Evolutionary conservation across 2,113 vertebrate species (phyloP), one percentile per base, ranked within the genome.

Genomic region (Lasiurus borealis): DNA sequence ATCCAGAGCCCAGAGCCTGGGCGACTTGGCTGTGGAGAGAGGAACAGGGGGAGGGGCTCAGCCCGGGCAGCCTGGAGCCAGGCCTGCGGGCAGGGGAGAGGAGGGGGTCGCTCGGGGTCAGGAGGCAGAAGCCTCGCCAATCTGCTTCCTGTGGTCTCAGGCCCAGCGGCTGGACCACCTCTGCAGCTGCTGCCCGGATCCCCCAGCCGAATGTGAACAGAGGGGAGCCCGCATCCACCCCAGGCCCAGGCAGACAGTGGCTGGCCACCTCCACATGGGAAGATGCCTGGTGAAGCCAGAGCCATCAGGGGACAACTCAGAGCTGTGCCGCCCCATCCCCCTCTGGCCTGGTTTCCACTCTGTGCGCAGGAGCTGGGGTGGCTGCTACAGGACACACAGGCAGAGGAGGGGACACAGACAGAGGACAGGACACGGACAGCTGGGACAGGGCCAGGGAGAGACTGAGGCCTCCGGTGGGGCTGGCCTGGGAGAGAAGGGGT

Each of bases 331-430:
- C 71, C 96, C 96, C 76, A 27, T 92, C 81, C 84, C 0, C 21
- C 29, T 50, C 87, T 90, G 95, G 90, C 93, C 96, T 77, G 92
- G 68, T 97, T 95, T 86, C 64, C 59, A 50, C 92, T 66, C 85
- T 1, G 2, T 27, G 57, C 0, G 76, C 3, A 3, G 21, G 89
- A 66, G 80, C 80, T 0, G 8, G 54, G 90, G 92, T 71, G 59
- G 96, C 96, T 94, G 95, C 95, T 72, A 69, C 77, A 86, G 88
- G 80, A 88, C 59, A 96, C 50, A 40, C 31, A 83, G 81, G 27
- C 6, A 5, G 46, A 3, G 0, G 52, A 57, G n/a, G 77, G 36
- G 2, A 19, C 0, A 10, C 36, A 62, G 80, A 73, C 25, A 34
- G 81, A 40, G 40, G 40, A 40, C 3, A 8, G 46, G 46, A 46